A percentile compares a stretch with the other conserved stretches of the same genome.
phyloP scores from a whole-genome alignment of 1,140 invertebrate genomes.

The Formica exsecta region DNA sequence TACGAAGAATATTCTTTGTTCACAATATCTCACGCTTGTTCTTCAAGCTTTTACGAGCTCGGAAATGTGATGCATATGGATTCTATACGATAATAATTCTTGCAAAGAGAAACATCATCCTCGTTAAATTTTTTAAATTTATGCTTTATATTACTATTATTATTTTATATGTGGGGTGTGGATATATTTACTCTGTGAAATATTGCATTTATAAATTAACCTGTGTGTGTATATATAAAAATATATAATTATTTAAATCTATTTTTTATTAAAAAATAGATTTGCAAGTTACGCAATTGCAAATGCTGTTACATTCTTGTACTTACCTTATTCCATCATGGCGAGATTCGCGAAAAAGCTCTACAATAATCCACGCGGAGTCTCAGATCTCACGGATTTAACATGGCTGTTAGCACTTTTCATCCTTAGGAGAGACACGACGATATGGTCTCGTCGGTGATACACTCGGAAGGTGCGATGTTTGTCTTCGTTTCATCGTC shows the following conservation, averaged over 20 bases:
- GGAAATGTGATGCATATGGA: too few species aligned
- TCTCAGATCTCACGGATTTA: slow-evolving; percentile 52
- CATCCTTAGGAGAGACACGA: slow-evolving; percentile 47
- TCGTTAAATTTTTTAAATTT: too few species aligned
- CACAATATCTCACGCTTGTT: neutral
- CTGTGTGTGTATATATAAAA: too few species aligned
- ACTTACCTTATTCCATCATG: neutral
- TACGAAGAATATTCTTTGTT: neutral
- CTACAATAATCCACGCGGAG: slow-evolving; percentile 33
- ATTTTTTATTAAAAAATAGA: neutral
- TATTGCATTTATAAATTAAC: too few species aligned
- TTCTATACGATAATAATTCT: too few species aligned
- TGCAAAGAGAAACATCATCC: too few species aligned
- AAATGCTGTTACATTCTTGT: neutral
- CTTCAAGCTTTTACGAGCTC: neutral
- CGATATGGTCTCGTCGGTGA: slow-evolving; percentile 36
- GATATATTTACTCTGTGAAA: too few species aligned
- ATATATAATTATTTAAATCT: too few species aligned
- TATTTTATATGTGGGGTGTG: too few species aligned
- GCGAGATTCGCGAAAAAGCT: neutral
- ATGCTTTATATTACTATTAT: too few species aligned
- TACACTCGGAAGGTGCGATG: neutral
- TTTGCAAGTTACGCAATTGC: neutral
- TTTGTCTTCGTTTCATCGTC: slow-evolving; percentile 68
- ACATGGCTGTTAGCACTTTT: slow-evolving; percentile 60